Conservation (phyloP, 23 tunicate genomes). For the Phallusia fumigata region DNA sequence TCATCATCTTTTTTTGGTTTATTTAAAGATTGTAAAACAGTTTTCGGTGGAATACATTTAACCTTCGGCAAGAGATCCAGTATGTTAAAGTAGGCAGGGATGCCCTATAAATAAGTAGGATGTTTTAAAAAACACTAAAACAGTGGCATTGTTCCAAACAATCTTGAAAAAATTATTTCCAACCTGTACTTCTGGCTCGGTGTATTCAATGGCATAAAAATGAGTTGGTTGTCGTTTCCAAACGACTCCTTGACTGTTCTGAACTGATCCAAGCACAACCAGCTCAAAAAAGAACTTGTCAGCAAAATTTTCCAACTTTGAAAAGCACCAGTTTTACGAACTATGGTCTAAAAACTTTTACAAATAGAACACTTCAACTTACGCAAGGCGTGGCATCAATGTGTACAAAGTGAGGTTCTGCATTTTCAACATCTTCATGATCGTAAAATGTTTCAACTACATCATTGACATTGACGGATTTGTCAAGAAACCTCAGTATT, state of each 20-base stretch:
- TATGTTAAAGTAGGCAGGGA: background rate
- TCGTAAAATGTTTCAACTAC: constrained; percentile 29
- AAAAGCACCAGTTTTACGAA: background rate
- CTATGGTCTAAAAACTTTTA: background rate
- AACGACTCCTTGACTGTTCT: constrained; percentile 45
- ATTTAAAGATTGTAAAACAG: background rate
- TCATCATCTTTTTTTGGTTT: background rate
- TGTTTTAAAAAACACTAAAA: background rate
- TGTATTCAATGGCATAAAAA: constrained; percentile 61
- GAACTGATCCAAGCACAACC: constrained; percentile 41
- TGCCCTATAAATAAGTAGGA: background rate
- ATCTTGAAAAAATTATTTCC: background rate
- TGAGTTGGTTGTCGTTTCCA: constrained; percentile 48
- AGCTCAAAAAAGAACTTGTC: constrained; percentile 18
- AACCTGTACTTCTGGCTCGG: constrained; percentile 16
- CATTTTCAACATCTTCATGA: background rate
- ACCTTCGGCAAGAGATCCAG: constrained; percentile 18
- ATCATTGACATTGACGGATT: constrained; percentile 35
- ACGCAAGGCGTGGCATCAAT: constrained; percentile 58
- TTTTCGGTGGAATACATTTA: constrained; percentile 18
- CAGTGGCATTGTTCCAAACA: no score
- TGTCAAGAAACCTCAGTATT: constrained; percentile 58
- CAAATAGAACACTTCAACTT: background rate
- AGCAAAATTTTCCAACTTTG: background rate
- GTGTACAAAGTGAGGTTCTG: constrained; percentile 43